phyloP scores from a whole-genome alignment of 2,888 invertebrate genomes.

The Dryobota labecula region DNA sequence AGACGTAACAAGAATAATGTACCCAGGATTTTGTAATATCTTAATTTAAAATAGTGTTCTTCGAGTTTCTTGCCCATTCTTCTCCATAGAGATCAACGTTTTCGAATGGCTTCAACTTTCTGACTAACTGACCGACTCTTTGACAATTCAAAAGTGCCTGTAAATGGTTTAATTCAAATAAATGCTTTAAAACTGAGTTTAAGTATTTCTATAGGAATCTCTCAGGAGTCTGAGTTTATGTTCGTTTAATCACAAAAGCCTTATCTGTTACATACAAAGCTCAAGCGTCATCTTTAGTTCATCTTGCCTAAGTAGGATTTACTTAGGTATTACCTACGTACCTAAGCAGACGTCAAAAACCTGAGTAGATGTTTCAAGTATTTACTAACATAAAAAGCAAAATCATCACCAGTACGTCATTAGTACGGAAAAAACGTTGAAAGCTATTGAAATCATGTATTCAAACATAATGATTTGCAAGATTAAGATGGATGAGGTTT shows the following conservation, averaged over 20 bases:
- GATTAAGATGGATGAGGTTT: constrained; percentile 8
- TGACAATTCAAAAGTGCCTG: too few species aligned
- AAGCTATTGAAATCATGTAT: constrained; percentile 17
- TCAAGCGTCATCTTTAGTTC: too few species aligned
- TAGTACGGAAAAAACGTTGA: constrained; percentile 22
- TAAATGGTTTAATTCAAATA: too few species aligned
- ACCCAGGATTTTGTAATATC: too few species aligned
- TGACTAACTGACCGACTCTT: too few species aligned
- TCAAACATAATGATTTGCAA: constrained; percentile 39
- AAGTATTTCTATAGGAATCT: background rate
- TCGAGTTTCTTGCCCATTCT: too few species aligned
- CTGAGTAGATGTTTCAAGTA: background rate
- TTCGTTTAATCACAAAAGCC: background rate
- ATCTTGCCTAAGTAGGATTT: background rate
- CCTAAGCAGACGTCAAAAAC: background rate
- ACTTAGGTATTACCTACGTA: background rate
- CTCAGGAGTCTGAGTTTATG: background rate
- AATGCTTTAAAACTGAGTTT: too few species aligned
- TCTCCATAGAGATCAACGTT: too few species aligned
- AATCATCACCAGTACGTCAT: constrained; percentile 30
- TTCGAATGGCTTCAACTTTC: too few species aligned
- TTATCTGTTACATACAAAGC: too few species aligned
- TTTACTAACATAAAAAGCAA: constrained; percentile 1
- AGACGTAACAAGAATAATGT: too few species aligned
- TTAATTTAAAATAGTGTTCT: too few species aligned